These are phyloP conservation scores for Crepidodera aurea DNA, from an alignment of 2,888 invertebrate species.

Conservation along the genomic window DNA sequence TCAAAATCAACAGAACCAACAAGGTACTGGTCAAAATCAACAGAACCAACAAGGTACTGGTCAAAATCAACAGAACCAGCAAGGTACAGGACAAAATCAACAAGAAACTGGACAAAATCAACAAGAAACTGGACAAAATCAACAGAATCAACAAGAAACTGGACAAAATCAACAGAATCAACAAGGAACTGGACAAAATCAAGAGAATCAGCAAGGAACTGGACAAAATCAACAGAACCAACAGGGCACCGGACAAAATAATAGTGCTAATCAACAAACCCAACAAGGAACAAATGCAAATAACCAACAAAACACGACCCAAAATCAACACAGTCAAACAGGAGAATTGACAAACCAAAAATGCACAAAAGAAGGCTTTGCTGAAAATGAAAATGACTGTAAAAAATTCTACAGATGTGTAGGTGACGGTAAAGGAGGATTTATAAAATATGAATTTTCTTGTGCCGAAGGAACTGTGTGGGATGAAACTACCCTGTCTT, in stretches of 20 bases:
- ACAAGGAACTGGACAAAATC: slow-evolving; percentile 25
- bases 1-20: no score
- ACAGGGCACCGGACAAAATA: slow-evolving; percentile 35
- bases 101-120: slow-evolving; percentile 26
- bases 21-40: no score
- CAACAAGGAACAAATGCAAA: slow-evolving; percentile 17
- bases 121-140: slow-evolving; percentile 1
- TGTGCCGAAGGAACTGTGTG: slow-evolving; percentile 82
- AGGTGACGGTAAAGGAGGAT: slow-evolving; percentile 67
- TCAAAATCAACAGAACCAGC: no score
- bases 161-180: slow-evolving; percentile 24
- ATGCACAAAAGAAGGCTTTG: slow-evolving; percentile 69
- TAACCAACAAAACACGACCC: neutral
- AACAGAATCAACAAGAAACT: slow-evolving; percentile 33
- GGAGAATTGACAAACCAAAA: slow-evolving; percentile 23
- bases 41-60: no score
- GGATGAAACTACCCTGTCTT: slow-evolving; percentile 73
- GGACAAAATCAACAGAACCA: slow-evolving; percentile 29
- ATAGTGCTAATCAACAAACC: slow-evolving; percentile 18
- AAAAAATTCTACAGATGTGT: slow-evolving; percentile 81
- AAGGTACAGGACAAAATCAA: no score
- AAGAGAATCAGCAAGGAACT: slow-evolving; percentile 33
- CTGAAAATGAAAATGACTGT: slow-evolving; percentile 73
- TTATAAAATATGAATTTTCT: slow-evolving; percentile 72
- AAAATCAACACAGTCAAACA: neutral